These are phyloP conservation scores for Ctenoplectra terminalis DNA, from an alignment of 1,140 invertebrate genomes.

Conservation along the genomic window DNA sequence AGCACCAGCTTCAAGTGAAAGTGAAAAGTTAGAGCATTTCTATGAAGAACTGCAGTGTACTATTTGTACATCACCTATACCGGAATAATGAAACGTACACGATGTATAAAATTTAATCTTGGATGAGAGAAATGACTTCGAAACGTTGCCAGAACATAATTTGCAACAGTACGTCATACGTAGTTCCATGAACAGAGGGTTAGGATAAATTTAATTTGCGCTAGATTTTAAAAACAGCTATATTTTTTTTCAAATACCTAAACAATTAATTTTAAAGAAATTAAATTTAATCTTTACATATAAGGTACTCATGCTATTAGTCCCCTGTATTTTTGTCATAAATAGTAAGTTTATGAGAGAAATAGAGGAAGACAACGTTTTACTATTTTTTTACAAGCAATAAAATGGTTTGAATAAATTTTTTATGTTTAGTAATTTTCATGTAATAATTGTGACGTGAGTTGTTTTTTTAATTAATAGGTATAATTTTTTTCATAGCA, in stretches of 20 bases:
- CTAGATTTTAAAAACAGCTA: slow-evolving; percentile 9
- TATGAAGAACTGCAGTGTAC: not conserved
- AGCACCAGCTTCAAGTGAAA: not conserved
- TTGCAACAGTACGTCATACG: slow-evolving; percentile 21
- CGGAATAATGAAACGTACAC: slow-evolving; percentile 1
- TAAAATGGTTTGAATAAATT: too few relatives aligned
- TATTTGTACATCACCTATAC: slow-evolving; percentile 4
- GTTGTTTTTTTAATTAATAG: too few relatives aligned
- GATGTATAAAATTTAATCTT: slow-evolving; percentile 12
- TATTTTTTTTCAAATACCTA: too few relatives aligned
- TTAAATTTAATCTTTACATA: not conserved
- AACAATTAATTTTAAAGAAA: not conserved
- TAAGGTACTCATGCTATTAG: too few relatives aligned
- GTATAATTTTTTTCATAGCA: too few relatives aligned
- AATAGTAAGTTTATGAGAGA: too few relatives aligned
- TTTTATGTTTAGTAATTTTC: too few relatives aligned
- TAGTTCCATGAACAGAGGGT: slow-evolving; percentile 15
- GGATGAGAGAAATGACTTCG: slow-evolving; percentile 19
- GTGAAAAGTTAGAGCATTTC: not conserved
- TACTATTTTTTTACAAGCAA: too few relatives aligned
- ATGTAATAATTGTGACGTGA: too few relatives aligned
- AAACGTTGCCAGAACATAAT: slow-evolving; percentile 21
- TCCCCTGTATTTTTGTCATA: too few relatives aligned
- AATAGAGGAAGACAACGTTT: too few relatives aligned
- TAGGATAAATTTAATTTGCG: slow-evolving; percentile 27